A percentile compares a stretch with the other conserved stretches of the same genome.
Conservation (phyloP, 2,113 vertebrate species). For the Crotalus helleri region DNA sequence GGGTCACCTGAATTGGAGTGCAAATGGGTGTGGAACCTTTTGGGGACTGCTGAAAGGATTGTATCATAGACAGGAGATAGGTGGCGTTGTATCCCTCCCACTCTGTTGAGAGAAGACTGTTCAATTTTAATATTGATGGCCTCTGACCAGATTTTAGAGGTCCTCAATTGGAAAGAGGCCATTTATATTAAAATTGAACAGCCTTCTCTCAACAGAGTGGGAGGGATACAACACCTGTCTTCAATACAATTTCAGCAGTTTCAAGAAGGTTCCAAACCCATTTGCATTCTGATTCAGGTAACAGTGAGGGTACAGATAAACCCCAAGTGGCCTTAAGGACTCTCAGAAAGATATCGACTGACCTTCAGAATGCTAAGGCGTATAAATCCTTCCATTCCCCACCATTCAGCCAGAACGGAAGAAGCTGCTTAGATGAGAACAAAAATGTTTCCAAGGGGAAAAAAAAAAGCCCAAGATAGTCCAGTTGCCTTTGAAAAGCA, state of each 20-base stretch:
- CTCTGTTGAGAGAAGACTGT: background rate
- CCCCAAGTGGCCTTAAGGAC: background rate
- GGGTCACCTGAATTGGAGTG: background rate
- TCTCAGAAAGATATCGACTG: background rate
- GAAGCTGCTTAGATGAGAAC: background rate
- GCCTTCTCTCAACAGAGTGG: background rate
- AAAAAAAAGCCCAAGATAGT: background rate
- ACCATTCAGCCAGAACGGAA: background rate
- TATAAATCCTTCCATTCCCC: background rate
- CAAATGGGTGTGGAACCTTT: background rate
- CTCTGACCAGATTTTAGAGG: no score
- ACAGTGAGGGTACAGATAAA: background rate
- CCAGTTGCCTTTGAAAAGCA: background rate
- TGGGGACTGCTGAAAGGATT: background rate
- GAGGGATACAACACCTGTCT: background rate
- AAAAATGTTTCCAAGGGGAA: background rate
- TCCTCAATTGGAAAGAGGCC: background rate
- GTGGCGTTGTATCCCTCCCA: background rate
- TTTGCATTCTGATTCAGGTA: background rate
- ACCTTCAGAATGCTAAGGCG: no score
- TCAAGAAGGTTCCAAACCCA: background rate
- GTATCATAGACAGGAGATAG: background rate
- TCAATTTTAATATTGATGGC: background rate
- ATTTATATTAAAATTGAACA: background rate
- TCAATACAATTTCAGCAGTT: background rate